Base-by-base conservation (phyloP, 2,888 invertebrate genomes). In the Xylophagus ater region DNA sequence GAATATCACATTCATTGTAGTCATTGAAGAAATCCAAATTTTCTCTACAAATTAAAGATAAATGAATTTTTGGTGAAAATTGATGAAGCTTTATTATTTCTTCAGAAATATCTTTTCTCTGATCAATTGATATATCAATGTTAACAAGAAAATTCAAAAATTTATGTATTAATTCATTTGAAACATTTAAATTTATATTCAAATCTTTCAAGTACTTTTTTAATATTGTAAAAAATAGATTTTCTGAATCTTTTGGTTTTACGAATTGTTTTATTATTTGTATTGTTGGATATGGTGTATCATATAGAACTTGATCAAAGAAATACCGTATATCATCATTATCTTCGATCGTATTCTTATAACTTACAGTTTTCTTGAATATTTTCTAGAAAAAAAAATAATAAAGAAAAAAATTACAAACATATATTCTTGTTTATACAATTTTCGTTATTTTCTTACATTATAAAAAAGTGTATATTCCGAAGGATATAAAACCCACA, bases 111-210 rank as follows among this genome's bases (percentile, higher is more conserved):
- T 39, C 20, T 12, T n/a, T 24, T 5, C 34, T 4, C 4, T 32
- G 33, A 13, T 34, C 29, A 9, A 29, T 30, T n/a, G 40, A 28
- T 8, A 40, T 19, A 15, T 37, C 13, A 9, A 43, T 40, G 37
- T 43, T 43, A 1, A 30, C 40, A 8, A 40, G 8, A 13, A 34
- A 40, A 24, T 37, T 43, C 3, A 43, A 28, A 17, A 43, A 43
- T 10, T 18, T n/a, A 17, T 23, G 9, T 3, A 30, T 33, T 9
- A 26, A 8, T 13, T 33, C 23, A n/a, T 10, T 37, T 24, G 17
- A 23, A 10, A 5, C 8, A n/a, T 4, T 14, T 12, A 9, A 12
- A 7, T 17, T n/a, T 36, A 32, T 26, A 24, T n/a, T n/a, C n/a
- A n/a, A n/a, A 10, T 31, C 19, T 3, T 9, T 21, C 19, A 17